Percentiles rank a stretch among this genome's conserved stretches.
Conservation (phyloP, 1,140 invertebrate species). For the Venturia canescens region DNA sequence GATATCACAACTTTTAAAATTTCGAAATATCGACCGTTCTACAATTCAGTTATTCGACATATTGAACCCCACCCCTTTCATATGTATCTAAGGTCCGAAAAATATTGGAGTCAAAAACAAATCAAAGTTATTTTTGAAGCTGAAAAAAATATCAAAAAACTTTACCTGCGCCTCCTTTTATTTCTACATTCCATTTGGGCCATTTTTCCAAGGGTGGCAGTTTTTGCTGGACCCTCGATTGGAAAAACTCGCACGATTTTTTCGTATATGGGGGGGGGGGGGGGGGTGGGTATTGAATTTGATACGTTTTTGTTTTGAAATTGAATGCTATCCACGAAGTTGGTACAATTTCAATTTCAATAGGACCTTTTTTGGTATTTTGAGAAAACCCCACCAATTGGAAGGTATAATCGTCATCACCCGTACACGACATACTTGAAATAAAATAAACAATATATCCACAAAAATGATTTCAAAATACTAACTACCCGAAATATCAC, state of each 20-base stretch:
- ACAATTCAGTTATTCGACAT: too few species aligned
- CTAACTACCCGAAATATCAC: too few species aligned
- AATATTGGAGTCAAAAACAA: neutral
- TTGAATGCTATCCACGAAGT: constrained; percentile 1
- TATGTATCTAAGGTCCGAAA: neutral
- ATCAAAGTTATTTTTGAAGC: neutral
- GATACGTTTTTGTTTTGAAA: neutral
- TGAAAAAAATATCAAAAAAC: neutral
- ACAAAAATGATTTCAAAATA: too few species aligned
- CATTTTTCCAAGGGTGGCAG: neutral
- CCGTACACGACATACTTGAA: constrained; percentile 4
- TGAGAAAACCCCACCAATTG: neutral
- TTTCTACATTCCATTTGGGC: neutral
- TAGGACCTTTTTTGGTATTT: neutral
- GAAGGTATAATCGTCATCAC: neutral
- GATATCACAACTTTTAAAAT: too few species aligned
- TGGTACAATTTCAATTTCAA: neutral
- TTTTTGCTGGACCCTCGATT: neutral
- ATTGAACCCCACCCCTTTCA: neutral
- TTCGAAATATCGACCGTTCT: too few species aligned
- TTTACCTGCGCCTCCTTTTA: constrained; percentile 25
- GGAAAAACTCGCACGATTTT: neutral
- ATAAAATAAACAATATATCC: neutral
- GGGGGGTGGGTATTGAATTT: neutral
- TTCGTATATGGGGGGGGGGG: neutral